Base-by-base conservation (phyloP, 2,113 vertebrate species). In the Pipa parva region DNA sequence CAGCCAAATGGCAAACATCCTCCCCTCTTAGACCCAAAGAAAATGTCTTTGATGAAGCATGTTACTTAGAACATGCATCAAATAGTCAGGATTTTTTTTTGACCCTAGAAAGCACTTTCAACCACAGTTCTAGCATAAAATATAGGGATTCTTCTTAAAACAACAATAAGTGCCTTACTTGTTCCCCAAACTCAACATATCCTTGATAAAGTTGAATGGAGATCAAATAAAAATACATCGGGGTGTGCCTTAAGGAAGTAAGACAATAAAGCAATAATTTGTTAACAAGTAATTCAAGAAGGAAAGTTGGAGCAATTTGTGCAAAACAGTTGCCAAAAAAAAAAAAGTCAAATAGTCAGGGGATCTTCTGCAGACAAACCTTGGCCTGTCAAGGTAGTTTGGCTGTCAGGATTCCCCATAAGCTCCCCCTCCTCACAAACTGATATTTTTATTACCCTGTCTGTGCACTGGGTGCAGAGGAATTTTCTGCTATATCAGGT, bases 271-370 rank as follows among this genome's bases (percentile, higher is more conserved):
- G 36, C 3, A 15, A 11, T 56, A 26, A 29, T 22, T 17, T 22
- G 65, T n/a, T 15, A 59, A 50, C 54, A 54, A 70, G 24, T 68
- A 39, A 42, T 21, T 11, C 7, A 18, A 60, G 31, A 48, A 31
- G 33, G 29, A 13, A 59, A 39, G 22, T 28, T 29, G 46, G 33
- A 70, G 57, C 13, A 36, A 36, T 58, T 29, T 70, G 66, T 70
- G 66, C 66, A 70, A 70, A 70, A 54, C 25, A 52, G 37, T 15
- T 61, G 57, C 58, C 36, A 59, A 45, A 58, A 54, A 70, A 42
- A 11, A 15, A 17, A 11, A 31, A 54, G 57, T 70, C 66, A 70
- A n/a, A 60, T 36, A 36, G 57, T 54, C 58, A 70, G 49, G 48
- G 49, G 4, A 45, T 21, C 26, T 4, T 45, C 46, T 28, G 36